Percentiles rank a stretch among this genome's conserved stretches.
phyloP scores from a whole-genome alignment of 2,113 vertebrate genomes.

The Macrotus californicus region DNA sequence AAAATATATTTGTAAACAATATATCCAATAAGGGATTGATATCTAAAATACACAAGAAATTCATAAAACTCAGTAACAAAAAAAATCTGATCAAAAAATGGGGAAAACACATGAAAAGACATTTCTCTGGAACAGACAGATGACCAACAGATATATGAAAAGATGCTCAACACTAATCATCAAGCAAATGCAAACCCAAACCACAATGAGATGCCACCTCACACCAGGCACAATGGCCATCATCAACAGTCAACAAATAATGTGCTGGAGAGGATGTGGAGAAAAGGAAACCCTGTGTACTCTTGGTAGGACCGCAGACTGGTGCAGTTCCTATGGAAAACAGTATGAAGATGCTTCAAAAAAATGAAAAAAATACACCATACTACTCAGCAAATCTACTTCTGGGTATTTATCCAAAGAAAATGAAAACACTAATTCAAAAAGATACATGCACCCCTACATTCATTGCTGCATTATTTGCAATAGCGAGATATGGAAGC shows the following conservation, averaged over 20 bases:
- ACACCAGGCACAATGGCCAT: not conserved
- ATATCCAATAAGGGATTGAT: not conserved
- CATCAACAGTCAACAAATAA: not conserved
- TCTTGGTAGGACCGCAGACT: not conserved
- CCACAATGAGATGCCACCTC: not conserved
- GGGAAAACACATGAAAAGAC: not conserved
- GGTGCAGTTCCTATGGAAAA: not conserved
- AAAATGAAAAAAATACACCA: not conserved
- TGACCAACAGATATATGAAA: not conserved
- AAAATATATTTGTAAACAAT: not conserved
- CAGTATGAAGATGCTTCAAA: not conserved
- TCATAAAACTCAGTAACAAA: not conserved
- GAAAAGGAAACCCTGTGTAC: not conserved
- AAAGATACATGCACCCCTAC: not conserved
- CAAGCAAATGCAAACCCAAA: not conserved
- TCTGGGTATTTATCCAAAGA: not conserved
- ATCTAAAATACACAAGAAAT: not conserved
- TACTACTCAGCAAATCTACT: not conserved
- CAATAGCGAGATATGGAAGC: not conserved
- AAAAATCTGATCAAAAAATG: not conserved
- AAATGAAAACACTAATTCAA: not conserved
- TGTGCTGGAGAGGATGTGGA: not conserved
- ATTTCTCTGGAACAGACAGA: not conserved
- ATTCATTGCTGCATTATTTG: not conserved
- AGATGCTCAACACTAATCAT: not conserved